A percentile compares a stretch with the other conserved stretches of the same genome.
Evolutionary conservation across 2,888 invertebrate genomes (phyloP).

Genomic region (Hecatera dysodea): DNA sequence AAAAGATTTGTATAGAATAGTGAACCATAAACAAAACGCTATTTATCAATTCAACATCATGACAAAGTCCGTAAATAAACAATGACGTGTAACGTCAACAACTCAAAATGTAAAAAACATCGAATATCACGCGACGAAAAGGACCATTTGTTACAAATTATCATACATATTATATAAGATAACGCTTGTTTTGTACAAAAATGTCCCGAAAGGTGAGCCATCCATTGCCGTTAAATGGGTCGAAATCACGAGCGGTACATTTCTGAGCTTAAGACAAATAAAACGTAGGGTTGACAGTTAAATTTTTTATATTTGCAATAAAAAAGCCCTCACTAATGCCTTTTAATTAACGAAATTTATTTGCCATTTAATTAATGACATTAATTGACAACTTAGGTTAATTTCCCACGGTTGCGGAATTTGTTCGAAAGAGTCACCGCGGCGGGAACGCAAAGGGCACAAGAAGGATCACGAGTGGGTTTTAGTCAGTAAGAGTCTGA

Average conservation of each 20-base stretch:
- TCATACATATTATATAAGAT: conserved; percentile 37
- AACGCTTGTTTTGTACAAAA: conserved; percentile 62
- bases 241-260: conserved; percentile 65
- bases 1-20: background rate
- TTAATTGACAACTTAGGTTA: no score
- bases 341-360: no score
- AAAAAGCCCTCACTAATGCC: no score
- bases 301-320: no score
- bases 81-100: background rate
- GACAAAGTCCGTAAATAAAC: background rate
- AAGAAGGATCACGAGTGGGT: no score
- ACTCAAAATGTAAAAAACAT: conserved; percentile 5
- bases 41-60: no score
- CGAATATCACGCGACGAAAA: conserved; percentile 31
- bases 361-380: no score
- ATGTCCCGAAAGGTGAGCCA: conserved; percentile 60
- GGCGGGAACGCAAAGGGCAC: no score
- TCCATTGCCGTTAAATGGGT: conserved; percentile 63
- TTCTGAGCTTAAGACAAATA: conserved; percentile 30
- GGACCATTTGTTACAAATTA: conserved; percentile 37
- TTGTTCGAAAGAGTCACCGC: no score
- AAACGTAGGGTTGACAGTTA: conserved; percentile 51
- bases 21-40: no score
- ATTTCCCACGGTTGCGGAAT: no score
- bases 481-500: no score